Percentiles rank a stretch among this genome's conserved stretches.
Evolutionary conservation across 2,888 invertebrate species (phyloP).

Genomic region (Diaprepes abbreviatus): DNA sequence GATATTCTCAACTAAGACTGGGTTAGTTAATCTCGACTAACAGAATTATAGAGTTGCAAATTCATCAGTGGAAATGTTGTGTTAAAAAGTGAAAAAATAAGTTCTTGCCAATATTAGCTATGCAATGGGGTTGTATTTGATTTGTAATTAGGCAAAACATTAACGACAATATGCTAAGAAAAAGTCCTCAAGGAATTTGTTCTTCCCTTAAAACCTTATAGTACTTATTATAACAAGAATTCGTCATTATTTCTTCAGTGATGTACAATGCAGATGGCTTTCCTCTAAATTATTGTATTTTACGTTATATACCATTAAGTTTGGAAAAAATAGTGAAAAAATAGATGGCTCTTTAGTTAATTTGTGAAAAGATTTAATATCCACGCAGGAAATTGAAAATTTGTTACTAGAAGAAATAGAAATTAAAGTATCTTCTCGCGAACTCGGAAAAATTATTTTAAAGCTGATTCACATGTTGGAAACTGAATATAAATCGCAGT

Average conservation of each 20-base stretch:
- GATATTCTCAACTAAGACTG: conserved; percentile 5
- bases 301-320: not conserved
- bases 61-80: conserved; percentile 1
- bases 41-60: conserved; percentile 3
- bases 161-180: not conserved
- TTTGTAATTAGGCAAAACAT: not conserved
- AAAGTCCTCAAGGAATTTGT: conserved; percentile 2
- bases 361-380: conserved; percentile 5
- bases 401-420: not conserved
- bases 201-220: conserved; percentile 10
- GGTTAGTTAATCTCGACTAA: not conserved
- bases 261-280: not conserved
- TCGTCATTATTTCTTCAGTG: not conserved
- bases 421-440: not conserved
- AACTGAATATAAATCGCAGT: not conserved
- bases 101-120: not conserved
- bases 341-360: not conserved
- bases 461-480: not conserved
- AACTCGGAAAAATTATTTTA: conserved; percentile 9
- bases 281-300: not conserved
- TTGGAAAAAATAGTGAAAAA: not conserved
- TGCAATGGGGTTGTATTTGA: conserved; percentile 18
- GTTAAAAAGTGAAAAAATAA: not conserved
- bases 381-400: conserved; percentile 1
- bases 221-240: not conserved